These are phyloP conservation scores for Nothocercus nigrocapillus DNA, from an alignment of 2,113 vertebrate genomes.

Conservation along the genomic window DNA sequence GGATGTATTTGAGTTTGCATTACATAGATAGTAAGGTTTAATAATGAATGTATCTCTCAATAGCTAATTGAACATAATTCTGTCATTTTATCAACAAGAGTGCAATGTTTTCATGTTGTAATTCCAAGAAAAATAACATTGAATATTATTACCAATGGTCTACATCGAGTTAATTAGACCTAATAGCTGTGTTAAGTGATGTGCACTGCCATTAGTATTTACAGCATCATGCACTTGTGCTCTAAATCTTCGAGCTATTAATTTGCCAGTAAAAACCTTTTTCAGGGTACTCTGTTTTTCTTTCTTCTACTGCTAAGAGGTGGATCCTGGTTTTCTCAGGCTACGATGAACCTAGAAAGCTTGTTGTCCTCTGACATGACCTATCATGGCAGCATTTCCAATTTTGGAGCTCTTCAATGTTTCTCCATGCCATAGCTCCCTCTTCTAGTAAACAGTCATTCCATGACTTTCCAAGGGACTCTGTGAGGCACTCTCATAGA, in stretches of 20 bases:
- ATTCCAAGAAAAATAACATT: neutral
- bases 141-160: slow-evolving; percentile 2
- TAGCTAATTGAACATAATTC: slow-evolving; percentile 10
- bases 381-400: neutral
- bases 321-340: neutral
- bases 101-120: neutral
- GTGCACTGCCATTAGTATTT: neutral
- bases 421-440: neutral
- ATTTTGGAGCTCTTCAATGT: neutral
- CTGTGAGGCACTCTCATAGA: neutral
- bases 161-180: slow-evolving; percentile 15
- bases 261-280: neutral
- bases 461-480: neutral
- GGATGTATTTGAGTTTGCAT: neutral
- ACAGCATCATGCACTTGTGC: neutral
- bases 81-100: slow-evolving; percentile 4
- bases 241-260: neutral
- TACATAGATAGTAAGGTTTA: neutral
- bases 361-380: neutral
- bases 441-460: neutral
- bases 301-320: neutral
- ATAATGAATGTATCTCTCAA: neutral
- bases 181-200: neutral
- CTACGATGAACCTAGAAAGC: neutral
- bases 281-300: neutral